These are phyloP conservation scores for Neodiprion lecontei DNA, from an alignment of 1,140 invertebrate species.

Conservation along the genomic window DNA sequence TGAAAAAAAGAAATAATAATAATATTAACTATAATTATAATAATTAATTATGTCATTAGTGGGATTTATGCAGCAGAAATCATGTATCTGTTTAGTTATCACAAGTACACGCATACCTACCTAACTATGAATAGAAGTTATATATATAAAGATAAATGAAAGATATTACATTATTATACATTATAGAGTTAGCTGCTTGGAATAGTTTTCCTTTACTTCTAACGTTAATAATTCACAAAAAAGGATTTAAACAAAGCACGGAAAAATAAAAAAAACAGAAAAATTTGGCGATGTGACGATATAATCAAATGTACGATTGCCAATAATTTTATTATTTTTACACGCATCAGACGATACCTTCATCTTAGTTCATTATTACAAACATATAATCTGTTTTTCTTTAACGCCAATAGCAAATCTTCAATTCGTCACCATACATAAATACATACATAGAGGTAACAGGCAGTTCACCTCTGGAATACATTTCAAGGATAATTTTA, in stretches of 20 bases:
- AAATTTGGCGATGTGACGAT: conserved; percentile 31
- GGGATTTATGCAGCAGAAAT: conserved; percentile 27
- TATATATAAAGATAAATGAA: conserved; percentile 46
- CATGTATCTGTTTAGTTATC: conserved; percentile 61
- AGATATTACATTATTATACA: conserved; percentile 60
- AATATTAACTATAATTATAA: conserved; percentile 10
- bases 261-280: neutral
- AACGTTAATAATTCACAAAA: conserved; percentile 37
- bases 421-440: neutral
- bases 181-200: conserved; percentile 62
- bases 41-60: conserved; percentile 10
- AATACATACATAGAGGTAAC: neutral
- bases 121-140: conserved; percentile 60
- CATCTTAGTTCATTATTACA: conserved; percentile 39
- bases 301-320: conserved; percentile 48
- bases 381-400: conserved; percentile 49
- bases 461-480: conserved; percentile 32
- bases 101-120: conserved; percentile 54
- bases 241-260: conserved; percentile 10
- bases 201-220: conserved; percentile 55
- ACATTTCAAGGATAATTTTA: conserved; percentile 40
- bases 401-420: conserved; percentile 18
- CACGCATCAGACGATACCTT: conserved; percentile 42
- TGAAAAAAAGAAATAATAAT: conserved; percentile 24
- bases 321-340: conserved; percentile 60